Conservation (phyloP, 2,888 invertebrate genomes). For the Imbricaverruca yamaguchii region DNA sequence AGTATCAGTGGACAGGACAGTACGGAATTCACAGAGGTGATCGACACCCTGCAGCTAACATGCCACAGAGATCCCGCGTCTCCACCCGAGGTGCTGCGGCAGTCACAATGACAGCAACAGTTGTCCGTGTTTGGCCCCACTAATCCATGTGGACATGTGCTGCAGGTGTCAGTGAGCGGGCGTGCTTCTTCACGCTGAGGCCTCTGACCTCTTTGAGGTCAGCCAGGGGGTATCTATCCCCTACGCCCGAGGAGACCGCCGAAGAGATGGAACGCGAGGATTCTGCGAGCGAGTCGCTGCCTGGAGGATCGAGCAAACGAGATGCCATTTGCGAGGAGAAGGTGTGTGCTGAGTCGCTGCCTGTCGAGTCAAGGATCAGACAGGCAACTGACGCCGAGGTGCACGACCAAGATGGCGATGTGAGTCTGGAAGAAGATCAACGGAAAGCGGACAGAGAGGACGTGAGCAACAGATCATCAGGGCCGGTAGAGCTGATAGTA, state of each 20-base stretch:
- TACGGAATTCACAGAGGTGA: too few relatives aligned
- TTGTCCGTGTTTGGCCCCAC: too few relatives aligned
- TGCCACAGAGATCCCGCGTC: too few relatives aligned
- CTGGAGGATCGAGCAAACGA: neutral
- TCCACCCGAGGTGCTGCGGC: too few relatives aligned
- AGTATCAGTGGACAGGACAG: too few relatives aligned
- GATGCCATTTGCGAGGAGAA: neutral
- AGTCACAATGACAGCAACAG: too few relatives aligned
- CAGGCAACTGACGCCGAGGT: neutral
- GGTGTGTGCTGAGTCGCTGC: neutral
- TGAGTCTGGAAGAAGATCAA: neutral
- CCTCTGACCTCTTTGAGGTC: neutral
- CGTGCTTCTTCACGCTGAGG: neutral
- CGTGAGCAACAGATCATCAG: neutral
- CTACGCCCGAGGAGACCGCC: neutral
- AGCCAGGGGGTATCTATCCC: neutral
- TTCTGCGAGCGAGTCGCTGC: neutral
- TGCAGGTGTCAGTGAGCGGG: neutral
- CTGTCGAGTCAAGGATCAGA: neutral
- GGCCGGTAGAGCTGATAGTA: neutral
- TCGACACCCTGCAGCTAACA: too few relatives aligned
- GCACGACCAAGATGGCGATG: too few relatives aligned
- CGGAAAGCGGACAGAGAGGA: neutral
- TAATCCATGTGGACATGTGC: too few relatives aligned
- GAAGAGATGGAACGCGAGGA: neutral